These are phyloP conservation scores for Brachionus paranguensis DNA, from an alignment of 1,140 invertebrate species.

Conservation along the genomic window DNA sequence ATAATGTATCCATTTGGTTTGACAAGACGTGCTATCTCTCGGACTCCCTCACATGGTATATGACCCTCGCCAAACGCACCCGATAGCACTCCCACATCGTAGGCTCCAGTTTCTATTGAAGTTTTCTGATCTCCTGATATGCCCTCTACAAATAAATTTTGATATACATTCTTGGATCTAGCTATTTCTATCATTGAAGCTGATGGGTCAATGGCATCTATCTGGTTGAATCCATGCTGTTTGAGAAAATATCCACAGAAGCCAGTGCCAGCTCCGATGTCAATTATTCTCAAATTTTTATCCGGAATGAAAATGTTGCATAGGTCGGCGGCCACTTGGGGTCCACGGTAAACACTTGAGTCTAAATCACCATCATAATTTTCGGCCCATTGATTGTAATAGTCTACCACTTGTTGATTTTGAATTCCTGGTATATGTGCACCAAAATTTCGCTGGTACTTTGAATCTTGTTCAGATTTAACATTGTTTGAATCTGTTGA, in stretches of 20 bases:
- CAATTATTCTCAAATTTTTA: constrained; percentile 44
- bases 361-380: constrained; percentile 19
- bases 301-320: constrained; percentile 27
- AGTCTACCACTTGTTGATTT: constrained; percentile 2
- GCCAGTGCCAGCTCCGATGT: constrained; percentile 52
- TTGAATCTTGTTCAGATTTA: background rate
- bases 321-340: constrained; percentile 1
- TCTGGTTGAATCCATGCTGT: constrained; percentile 44
- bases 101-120: constrained; percentile 45
- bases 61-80: constrained; percentile 58
- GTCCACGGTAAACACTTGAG: constrained; percentile 2
- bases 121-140: constrained; percentile 42
- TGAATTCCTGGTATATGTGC: background rate
- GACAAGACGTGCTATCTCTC: constrained; percentile 54
- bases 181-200: constrained; percentile 49
- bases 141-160: constrained; percentile 43
- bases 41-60: constrained; percentile 52
- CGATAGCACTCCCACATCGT: constrained; percentile 50
- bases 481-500: background rate
- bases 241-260: constrained; percentile 47
- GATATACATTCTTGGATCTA: constrained; percentile 46
- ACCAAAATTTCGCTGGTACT: background rate
- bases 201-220: constrained; percentile 49
- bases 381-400: constrained; percentile 27
- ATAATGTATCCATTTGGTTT: constrained; percentile 52